Percentiles rank a stretch among this genome's conserved stretches.
These are phyloP conservation scores for Trissolcus japonicus DNA, from an alignment of 2,888 invertebrate genomes.

Conservation along the genomic window DNA sequence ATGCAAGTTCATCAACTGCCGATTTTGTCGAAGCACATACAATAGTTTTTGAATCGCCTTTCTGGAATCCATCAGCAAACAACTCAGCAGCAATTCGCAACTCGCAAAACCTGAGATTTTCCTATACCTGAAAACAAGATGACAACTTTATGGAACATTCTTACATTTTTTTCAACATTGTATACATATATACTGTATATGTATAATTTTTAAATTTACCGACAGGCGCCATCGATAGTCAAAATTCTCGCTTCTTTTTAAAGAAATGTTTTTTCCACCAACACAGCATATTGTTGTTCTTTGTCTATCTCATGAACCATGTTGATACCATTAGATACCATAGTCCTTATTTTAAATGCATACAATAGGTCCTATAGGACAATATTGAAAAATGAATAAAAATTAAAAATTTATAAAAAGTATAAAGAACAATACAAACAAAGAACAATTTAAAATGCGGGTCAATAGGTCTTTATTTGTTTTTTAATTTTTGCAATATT, in stretches of 20 bases:
- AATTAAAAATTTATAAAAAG: no score
- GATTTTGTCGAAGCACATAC: conserved; percentile 92
- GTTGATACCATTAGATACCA: no score
- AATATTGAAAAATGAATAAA: no score
- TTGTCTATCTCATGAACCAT: no score
- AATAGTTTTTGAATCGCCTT: conserved; percentile 79
- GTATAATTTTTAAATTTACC: conserved; percentile 14
- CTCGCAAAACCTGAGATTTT: conserved; percentile 89
- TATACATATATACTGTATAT: no score
- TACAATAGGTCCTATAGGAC: no score
- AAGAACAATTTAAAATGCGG: no score
- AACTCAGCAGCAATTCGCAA: conserved; percentile 84
- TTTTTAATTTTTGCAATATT: no score
- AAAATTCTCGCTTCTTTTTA: conserved; percentile 21
- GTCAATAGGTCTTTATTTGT: no score
- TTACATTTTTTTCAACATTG: neutral
- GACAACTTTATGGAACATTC: no score
- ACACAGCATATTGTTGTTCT: conserved; percentile 26
- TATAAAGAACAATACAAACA: no score
- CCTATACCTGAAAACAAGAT: conserved; percentile 84
- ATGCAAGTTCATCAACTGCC: conserved; percentile 88
- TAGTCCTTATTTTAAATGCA: no score
- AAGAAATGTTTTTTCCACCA: conserved; percentile 12
- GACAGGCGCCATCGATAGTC: conserved; percentile 40
- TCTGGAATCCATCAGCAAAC: conserved; percentile 75